These are phyloP conservation scores for Bombus balteatus DNA, from an alignment of 1,140 invertebrate species.

Conservation along the genomic window DNA sequence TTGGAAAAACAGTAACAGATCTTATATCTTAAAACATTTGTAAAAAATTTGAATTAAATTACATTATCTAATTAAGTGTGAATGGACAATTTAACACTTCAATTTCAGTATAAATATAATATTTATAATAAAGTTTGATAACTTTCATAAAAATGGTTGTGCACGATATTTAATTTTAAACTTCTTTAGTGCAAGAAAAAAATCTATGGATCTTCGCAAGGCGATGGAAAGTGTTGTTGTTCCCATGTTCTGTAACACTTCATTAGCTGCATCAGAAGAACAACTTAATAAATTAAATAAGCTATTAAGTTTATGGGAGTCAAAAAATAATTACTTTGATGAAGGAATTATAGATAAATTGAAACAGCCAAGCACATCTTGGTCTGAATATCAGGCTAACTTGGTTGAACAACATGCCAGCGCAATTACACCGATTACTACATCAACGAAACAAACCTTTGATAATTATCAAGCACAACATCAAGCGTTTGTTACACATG, in stretches of 20 bases:
- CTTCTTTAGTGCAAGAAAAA: slow-evolving; percentile 93
- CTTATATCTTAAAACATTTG: slow-evolving; percentile 1
- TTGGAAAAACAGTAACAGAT: not conserved
- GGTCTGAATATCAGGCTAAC: slow-evolving; percentile 92
- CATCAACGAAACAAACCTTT: slow-evolving; percentile 89
- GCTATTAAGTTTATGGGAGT: slow-evolving; percentile 96
- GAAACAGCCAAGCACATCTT: slow-evolving; percentile 89
- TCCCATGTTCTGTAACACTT: slow-evolving; percentile 97
- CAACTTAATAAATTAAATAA: slow-evolving; percentile 95
- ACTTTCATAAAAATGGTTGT: not conserved
- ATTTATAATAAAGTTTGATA: slow-evolving; percentile 26
- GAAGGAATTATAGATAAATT: slow-evolving; percentile 92
- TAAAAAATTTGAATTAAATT: not conserved
- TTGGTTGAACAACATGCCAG: slow-evolving; percentile 90
- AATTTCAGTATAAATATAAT: slow-evolving; percentile 10
- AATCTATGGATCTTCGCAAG: slow-evolving; percentile 95
- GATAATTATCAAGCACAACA: slow-evolving; percentile 95
- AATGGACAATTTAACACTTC: not conserved
- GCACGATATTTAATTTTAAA: slow-evolving; percentile 65
- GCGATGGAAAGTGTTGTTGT: slow-evolving; percentile 96
- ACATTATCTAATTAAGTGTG: not conserved
- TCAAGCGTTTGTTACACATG: slow-evolving; percentile 96
- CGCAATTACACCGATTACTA: slow-evolving; percentile 89
- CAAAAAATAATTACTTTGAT: slow-evolving; percentile 97
- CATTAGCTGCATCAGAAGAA: slow-evolving; percentile 91